Percentiles rank a stretch among this genome's conserved stretches.
These are phyloP conservation scores for Scopus umbretta DNA, from an alignment of 2,113 vertebrate genomes.

Conservation along the genomic window DNA sequence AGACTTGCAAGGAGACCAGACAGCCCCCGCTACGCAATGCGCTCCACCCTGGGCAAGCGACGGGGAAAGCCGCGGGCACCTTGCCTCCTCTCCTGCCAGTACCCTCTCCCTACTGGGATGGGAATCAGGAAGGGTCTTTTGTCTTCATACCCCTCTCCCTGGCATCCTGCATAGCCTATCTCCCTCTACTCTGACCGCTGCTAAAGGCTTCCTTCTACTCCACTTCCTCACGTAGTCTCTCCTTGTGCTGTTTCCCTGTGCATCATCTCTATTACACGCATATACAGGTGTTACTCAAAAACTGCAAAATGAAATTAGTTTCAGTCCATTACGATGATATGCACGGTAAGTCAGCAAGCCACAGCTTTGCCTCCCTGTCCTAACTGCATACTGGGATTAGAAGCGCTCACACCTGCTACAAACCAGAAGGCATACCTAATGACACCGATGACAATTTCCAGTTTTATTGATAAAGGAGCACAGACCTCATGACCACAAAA, in stretches of 20 bases:
- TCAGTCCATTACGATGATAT: background rate
- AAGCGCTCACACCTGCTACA: background rate
- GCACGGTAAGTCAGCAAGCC: background rate
- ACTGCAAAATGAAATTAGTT: background rate
- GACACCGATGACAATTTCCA: background rate
- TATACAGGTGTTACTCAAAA: background rate
- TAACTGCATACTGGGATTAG: rapidly evolving
- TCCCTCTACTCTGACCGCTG: background rate
- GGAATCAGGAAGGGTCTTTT: background rate
- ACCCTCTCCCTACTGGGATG: background rate
- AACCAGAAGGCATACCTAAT: background rate
- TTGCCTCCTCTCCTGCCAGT: background rate
- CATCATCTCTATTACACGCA: rapidly evolving
- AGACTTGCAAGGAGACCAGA: background rate
- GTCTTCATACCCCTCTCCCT: background rate
- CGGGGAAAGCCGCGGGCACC: background rate
- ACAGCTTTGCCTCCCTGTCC: background rate
- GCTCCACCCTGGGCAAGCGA: rapidly evolving
- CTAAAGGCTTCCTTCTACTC: background rate
- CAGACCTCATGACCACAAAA: background rate
- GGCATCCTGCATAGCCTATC: background rate
- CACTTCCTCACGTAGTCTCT: background rate
- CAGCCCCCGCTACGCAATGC: rapidly evolving
- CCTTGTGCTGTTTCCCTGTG: background rate
- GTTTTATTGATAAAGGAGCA: background rate